Percentiles rank a stretch among this genome's conserved stretches.
These are phyloP conservation scores for Umimayanthus chanpuru DNA, from an alignment of 92 coral and sea anemone genomes.

Conservation along the genomic window DNA sequence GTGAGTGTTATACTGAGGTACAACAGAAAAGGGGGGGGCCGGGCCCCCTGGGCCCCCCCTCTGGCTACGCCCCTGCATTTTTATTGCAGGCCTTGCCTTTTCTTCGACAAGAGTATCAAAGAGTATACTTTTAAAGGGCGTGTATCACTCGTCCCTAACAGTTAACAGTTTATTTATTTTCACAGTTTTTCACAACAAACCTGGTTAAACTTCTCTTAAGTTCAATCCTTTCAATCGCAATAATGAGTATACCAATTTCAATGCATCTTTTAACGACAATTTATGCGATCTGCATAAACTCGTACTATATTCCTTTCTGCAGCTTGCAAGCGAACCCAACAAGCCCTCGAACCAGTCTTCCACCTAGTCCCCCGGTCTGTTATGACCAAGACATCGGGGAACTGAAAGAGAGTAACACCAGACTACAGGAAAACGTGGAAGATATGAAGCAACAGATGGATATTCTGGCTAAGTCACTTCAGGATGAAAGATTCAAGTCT, in stretches of 20 bases:
- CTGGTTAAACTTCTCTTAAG: too few species aligned
- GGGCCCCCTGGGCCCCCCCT: too few species aligned
- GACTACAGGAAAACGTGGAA: conserved; percentile 58
- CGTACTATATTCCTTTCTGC: conserved; percentile 13
- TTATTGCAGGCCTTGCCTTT: not conserved
- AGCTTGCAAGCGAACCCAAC: conserved; percentile 49
- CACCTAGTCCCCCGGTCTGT: conserved; percentile 80
- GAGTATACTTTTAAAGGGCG: not conserved
- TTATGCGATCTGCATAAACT: not conserved
- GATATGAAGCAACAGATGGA: conserved; percentile 76
- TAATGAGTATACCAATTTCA: too few species aligned
- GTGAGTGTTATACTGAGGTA: too few species aligned
- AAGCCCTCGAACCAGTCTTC: conserved; percentile 87
- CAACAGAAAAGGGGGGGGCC: too few species aligned
- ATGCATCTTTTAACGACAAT: too few species aligned
- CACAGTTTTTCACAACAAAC: too few species aligned
- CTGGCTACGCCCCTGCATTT: too few species aligned
- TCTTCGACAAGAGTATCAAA: not conserved
- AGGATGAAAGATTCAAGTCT: conserved; percentile 88
- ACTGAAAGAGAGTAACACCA: conserved; percentile 61
- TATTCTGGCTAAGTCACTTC: conserved; percentile 83
- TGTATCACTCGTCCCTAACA: not conserved
- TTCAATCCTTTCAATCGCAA: too few species aligned
- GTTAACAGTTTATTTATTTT: too few species aligned
- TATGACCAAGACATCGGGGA: conserved; percentile 77